Evolutionary conservation across 2,113 vertebrate species (phyloP).

Genomic region (Felis chaus): DNA sequence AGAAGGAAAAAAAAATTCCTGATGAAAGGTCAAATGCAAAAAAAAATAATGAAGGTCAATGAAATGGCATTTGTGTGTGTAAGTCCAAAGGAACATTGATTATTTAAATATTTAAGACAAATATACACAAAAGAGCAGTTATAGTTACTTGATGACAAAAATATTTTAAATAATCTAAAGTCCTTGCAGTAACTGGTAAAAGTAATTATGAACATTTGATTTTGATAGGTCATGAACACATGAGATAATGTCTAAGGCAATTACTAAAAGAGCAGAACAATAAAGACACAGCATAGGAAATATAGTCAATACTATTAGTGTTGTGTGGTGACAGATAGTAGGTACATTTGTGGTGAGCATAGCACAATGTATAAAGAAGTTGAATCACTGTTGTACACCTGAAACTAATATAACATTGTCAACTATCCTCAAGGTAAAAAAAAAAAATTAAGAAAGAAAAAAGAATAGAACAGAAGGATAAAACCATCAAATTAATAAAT

Average conservation of each 20-base stretch:
- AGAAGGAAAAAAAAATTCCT: not conserved
- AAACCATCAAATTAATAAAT: not conserved
- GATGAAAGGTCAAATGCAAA: not conserved
- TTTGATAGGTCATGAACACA: not conserved
- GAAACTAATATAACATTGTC: not conserved
- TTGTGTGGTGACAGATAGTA: not conserved
- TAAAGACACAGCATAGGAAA: not conserved
- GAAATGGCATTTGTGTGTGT: not conserved
- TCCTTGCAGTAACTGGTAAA: not conserved
- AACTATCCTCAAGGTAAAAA: not conserved
- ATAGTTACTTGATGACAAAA: not conserved
- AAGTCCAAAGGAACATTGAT: not conserved
- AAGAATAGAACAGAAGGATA: not conserved
- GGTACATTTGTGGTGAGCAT: not conserved
- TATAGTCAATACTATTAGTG: not conserved
- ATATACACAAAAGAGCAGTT: not conserved
- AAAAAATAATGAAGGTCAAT: not conserved
- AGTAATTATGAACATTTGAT: not conserved
- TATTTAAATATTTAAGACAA: not conserved
- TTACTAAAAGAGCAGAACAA: not conserved
- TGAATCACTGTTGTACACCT: not conserved
- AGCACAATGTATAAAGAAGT: not conserved
- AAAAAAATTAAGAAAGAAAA: not conserved
- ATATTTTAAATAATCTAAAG: not conserved
- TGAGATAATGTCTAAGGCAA: not conserved